phyloP scores from a whole-genome alignment of 2,888 invertebrate species.

The Acrobasis repandana region DNA sequence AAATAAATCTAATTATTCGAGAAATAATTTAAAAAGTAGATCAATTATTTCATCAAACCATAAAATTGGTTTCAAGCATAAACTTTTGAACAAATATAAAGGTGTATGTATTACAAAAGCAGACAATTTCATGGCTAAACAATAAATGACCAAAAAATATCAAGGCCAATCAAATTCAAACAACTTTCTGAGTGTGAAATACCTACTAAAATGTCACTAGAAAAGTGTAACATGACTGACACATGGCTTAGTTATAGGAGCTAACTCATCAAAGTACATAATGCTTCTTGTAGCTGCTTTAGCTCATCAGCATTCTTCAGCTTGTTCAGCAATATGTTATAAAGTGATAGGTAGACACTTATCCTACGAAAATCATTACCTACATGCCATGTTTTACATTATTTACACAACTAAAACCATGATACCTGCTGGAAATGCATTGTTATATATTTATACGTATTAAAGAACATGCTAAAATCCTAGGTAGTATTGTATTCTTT shows the following conservation, averaged over 20 bases:
- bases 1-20: conserved; percentile 26
- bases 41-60: not conserved
- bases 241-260: not conserved
- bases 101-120: not conserved
- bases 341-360: not conserved
- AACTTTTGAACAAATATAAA: not conserved
- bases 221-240: not conserved
- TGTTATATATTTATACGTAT: no score
- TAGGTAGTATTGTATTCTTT: conserved; percentile 24
- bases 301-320: conserved; percentile 16
- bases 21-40: not conserved
- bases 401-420: not conserved
- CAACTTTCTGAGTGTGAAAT: conserved; percentile 5
- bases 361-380: not conserved
- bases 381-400: not conserved
- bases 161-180: conserved; percentile 10
- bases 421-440: no score
- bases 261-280: conserved; percentile 5
- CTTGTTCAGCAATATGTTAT: conserved; percentile 32
- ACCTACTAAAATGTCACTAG: not conserved
- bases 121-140: not conserved
- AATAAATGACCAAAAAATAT: not conserved
- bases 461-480: no score
- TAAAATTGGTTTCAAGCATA: not conserved
- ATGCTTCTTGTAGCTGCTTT: conserved; percentile 4